A percentile compares a stretch with the other conserved stretches of the same genome.
Evolutionary conservation across 1,140 invertebrate genomes (phyloP).

Genomic region (Papilio aristodemus): DNA sequence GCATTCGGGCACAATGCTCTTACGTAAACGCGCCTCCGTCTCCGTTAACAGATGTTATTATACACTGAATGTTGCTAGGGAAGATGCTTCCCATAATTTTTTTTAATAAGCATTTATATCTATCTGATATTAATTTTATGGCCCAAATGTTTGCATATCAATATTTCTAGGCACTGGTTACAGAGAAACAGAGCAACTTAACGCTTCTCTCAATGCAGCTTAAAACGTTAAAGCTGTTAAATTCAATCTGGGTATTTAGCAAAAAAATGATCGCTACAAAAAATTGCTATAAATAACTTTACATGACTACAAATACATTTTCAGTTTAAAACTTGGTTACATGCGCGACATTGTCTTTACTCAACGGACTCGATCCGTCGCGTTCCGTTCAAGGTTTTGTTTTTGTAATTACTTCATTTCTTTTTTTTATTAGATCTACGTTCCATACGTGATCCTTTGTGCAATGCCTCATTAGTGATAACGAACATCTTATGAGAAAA

Average conservation of each 20-base stretch:
- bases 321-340: neutral
- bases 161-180: no score
- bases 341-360: slow-evolving; percentile 2
- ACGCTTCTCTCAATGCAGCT: no score
- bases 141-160: no score
- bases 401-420: slow-evolving; percentile 29
- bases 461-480: neutral
- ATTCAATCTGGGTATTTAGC: no score
- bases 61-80: neutral
- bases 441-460: slow-evolving; percentile 16
- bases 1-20: slow-evolving; percentile 58
- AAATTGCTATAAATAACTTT: no score
- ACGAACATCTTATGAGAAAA: slow-evolving; percentile 6
- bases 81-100: neutral
- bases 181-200: no score
- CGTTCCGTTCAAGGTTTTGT: slow-evolving; percentile 9
- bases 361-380: neutral
- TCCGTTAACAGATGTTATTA: neutral
- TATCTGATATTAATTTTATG: no score
- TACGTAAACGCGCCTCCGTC: slow-evolving; percentile 41
- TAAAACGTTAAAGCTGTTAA: no score
- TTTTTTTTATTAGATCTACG: slow-evolving; percentile 22
- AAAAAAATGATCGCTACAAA: no score
- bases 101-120: no score
- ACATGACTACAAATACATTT: no score